Base-by-base conservation (phyloP, 2,113 vertebrate genomes). In the Caranx ignobilis region DNA sequence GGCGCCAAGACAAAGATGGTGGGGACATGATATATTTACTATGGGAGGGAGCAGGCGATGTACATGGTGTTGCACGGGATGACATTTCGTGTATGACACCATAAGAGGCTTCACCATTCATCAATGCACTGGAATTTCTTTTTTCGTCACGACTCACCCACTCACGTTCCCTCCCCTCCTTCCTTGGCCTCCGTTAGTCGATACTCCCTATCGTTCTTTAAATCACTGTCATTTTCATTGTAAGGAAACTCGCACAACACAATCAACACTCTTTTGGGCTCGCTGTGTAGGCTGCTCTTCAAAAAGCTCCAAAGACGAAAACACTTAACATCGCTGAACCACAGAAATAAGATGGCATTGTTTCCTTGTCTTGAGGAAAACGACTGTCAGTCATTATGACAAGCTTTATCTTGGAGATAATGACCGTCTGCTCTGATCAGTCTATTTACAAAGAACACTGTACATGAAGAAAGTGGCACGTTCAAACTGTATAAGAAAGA, bases 351-450 rank as follows among this genome's bases (percentile, higher is more conserved):
- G 45, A 71, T 1, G 26, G 4, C 13, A 26, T 79, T 45, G 60
- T 67, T 21, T 61, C 7, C 35, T 43, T 11, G 8, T 60, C 47
- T 39, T 3, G 6, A 32, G 18, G 31, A 71, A 50, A 77, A 73
- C 2, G 6, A 57, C 37, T 41, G 76, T 64, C 76, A 68, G 39
- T 63, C 39, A 68, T 48, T 2, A 11, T 43, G 65, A 65, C 71
- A 57, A 37, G 41, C 31, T 54, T 77, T 73, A 77, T 75, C 35
- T 41, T 5, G 1, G n/a, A 65, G 35, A 65, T 54, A 54, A 54
- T 55, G 45, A 62, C 47, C 32, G 64, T 71, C 65, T 50, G 64
- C 70, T 76, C 45, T 43, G 55, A 85, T 81, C 74, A 35, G 64
- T 16, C 59, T 10, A 10, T 32, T 39, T 48, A 32, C 37, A 11